Percentiles rank a stretch among this genome's conserved stretches.
These are phyloP conservation scores for Petrolisthes manimaculis DNA, from an alignment of 2,888 invertebrate genomes.

Conservation along the genomic window DNA sequence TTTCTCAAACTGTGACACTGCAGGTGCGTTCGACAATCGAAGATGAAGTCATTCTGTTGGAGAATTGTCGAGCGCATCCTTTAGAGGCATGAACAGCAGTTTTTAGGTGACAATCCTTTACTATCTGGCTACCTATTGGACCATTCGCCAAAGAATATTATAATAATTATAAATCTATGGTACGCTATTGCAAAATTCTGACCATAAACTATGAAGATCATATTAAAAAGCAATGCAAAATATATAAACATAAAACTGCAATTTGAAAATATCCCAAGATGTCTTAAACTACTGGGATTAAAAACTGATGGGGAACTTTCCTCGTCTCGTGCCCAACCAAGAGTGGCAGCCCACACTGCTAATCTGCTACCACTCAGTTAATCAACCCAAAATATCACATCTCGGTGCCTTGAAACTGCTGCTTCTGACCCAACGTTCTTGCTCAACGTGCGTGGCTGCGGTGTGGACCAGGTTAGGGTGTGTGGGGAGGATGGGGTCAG, in stretches of 20 bases:
- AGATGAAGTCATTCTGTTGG: neutral
- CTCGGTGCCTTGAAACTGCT: constrained; percentile 52
- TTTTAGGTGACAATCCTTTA: constrained; percentile 40
- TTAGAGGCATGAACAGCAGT: constrained; percentile 50
- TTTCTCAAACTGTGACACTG: constrained; percentile 55
- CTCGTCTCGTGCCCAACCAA: constrained; percentile 7
- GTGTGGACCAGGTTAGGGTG: constrained; percentile 30
- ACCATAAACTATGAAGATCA: neutral
- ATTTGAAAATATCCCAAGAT: too few relatives aligned
- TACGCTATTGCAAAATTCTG: neutral
- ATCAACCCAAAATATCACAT: constrained; percentile 5
- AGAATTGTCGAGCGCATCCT: constrained; percentile 36
- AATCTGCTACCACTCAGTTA: neutral
- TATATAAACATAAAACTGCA: neutral
- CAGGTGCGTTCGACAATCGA: constrained; percentile 39
- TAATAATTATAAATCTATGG: neutral
- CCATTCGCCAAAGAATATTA: too few relatives aligned
- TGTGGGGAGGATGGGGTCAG: constrained; percentile 7
- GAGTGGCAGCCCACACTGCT: neutral
- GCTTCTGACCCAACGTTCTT: constrained; percentile 54
- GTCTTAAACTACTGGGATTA: too few relatives aligned
- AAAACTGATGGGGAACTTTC: neutral
- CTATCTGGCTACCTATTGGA: neutral
- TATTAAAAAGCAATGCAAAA: neutral
- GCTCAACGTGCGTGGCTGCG: constrained; percentile 55